phyloP scores from a whole-genome alignment of 2,888 invertebrate genomes.

The Thera britannica region DNA sequence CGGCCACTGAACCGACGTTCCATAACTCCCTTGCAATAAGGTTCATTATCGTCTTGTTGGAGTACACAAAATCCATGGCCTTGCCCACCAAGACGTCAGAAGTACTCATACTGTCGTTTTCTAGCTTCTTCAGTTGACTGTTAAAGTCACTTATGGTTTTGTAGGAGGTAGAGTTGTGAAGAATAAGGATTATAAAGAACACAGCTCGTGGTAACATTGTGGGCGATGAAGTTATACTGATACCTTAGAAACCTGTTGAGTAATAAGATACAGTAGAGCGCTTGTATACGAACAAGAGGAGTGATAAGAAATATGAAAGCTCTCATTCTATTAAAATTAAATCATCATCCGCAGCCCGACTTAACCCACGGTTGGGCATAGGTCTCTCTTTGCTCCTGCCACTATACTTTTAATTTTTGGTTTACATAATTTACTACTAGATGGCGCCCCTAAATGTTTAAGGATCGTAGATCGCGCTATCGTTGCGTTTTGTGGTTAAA shows the following conservation, averaged over 20 bases:
- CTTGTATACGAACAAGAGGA: background rate
- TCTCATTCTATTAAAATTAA: too few species aligned
- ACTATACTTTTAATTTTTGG: too few species aligned
- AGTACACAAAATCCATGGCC: conserved; percentile 73
- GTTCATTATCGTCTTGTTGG: conserved; percentile 71
- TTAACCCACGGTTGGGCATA: too few species aligned
- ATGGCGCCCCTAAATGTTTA: too few species aligned
- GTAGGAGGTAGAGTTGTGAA: conserved; percentile 52
- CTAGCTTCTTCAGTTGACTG: conserved; percentile 49
- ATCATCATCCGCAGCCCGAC: too few species aligned
- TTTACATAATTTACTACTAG: too few species aligned
- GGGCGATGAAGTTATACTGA: conserved; percentile 29
- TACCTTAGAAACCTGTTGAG: conserved; percentile 1
- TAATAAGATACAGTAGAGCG: conserved; percentile 1
- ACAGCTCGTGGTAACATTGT: conserved; percentile 51
- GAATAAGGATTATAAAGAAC: conserved; percentile 44
- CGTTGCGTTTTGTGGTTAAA: too few species aligned
- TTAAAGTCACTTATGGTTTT: conserved; percentile 60
- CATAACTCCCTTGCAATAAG: conserved; percentile 71
- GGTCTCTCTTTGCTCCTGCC: too few species aligned
- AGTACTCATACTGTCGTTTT: conserved; percentile 53
- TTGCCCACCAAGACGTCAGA: conserved; percentile 66
- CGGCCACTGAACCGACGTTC: conserved; percentile 68
- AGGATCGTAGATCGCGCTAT: too few species aligned
- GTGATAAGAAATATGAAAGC: conserved; percentile 1